Evolutionary conservation across 2,888 invertebrate species (phyloP), one percentile per base, ranked within the genome.

Genomic region (Megaustenia siamemsis): DNA sequence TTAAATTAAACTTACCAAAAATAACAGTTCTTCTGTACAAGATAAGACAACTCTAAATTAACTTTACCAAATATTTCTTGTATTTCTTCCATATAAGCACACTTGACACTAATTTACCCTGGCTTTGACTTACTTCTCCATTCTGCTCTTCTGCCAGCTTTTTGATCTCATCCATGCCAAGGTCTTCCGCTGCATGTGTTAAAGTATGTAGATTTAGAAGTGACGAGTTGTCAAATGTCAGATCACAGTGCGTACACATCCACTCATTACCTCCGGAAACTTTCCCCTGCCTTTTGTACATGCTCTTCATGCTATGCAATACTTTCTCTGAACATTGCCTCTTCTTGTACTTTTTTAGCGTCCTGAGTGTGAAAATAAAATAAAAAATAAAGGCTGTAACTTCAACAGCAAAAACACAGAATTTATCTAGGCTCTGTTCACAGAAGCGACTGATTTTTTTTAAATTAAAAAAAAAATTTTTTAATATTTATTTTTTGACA

Each of bases 121-220:
- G n/a, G n/a, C n/a, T n/a, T n/a, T n/a, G 3, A 43, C 73, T 73
- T 32, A 82, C 82, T 21, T 76, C 76, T 40, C 40, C 66, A 79
- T 71, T 60, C 35, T 49, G 53, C n/a, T 60, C 76, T 32, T 45
- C 83, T 24, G 75, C 63, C 82, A 77, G 24, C 38, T 69, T 81
- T 45, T 76, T 82, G 6, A 89, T 87, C 73, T 92, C 93, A 60
- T 92, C 92, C 73, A 92, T 88, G n/a, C 92, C 93, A 0, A 93
- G 92, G 86, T 93, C 92, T 83, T 94, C 94, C 4, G 94, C 94
- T 35, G 94, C 94, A 88, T 95, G 95, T 6, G 94, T 93, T 35
- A 95, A 91, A 0, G 94, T 94, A 90, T 95, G 95, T 40, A 95
- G 91, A 90, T 95, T 95, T 24, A 95, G 93, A 15, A 95, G 90